Percentiles rank a stretch among this genome's conserved stretches.
phyloP scores from a whole-genome alignment of 2,113 vertebrate species.

The Chitala chitala region DNA sequence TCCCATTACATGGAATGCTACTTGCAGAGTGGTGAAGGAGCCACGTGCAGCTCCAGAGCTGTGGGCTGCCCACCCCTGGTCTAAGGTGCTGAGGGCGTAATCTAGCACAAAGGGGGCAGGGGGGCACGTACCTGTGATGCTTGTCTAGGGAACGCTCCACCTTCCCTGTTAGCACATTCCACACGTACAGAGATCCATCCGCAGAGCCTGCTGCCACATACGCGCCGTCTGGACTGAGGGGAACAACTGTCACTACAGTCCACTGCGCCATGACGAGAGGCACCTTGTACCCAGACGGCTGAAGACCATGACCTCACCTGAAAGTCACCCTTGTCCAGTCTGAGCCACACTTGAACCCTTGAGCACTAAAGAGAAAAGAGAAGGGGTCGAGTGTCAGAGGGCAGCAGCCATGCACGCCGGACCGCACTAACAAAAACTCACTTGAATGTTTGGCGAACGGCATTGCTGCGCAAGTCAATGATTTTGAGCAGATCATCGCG shows the following conservation, averaged over 20 bases:
- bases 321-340: slow-evolving; percentile 95
- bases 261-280: background rate
- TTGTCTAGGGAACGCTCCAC: slow-evolving; percentile 78
- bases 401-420: background rate
- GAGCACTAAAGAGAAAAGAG: slow-evolving; percentile 62
- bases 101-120: too few relatives aligned
- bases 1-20: too few relatives aligned
- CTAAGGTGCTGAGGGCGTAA: too few relatives aligned
- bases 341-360: slow-evolving; percentile 93
- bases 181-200: slow-evolving; percentile 81
- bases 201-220: slow-evolving; percentile 85
- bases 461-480: slow-evolving; percentile 76
- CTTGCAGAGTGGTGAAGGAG: background rate
- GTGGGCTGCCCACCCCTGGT: too few relatives aligned
- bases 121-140: slow-evolving; percentile 76
- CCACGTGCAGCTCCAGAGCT: too few relatives aligned
- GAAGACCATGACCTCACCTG: slow-evolving; percentile 70
- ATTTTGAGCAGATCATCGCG: slow-evolving; percentile 90
- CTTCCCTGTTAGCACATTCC: slow-evolving; percentile 88
- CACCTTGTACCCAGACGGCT: background rate
- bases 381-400: background rate
- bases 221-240: slow-evolving; percentile 77
- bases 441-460: slow-evolving; percentile 83
- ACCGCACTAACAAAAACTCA: slow-evolving; percentile 35
- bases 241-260: background rate